Base-by-base conservation (phyloP, 2,888 invertebrate species). In the Teleogryllus oceanicus region DNA sequence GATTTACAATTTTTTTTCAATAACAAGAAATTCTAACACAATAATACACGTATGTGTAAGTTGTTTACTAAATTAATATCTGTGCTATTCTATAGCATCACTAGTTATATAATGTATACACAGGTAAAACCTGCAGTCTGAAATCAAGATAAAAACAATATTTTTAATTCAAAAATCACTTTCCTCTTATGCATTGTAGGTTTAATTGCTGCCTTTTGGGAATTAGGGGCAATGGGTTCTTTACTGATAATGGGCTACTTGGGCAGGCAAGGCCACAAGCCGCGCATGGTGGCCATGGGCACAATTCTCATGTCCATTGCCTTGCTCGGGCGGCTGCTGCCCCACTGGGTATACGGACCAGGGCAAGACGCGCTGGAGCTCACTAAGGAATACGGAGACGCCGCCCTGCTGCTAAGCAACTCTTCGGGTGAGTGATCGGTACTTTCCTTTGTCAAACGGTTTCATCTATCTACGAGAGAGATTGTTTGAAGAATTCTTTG, bases 281-380 rank as follows among this genome's bases (percentile, higher is more conserved):
- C 80, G 10, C 50, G 78, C 20, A 78, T 74, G 78, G 37, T 80
- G n/a, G 77, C 74, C 3, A 8, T 11, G 11, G 80, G 78, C 18
- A 37, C 49, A 11, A 50, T 78, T 18, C 18, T 78, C 16, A 78
- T 78, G 18, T 24, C 80, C 3, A 24, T 75, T 12, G 75, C 78
- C n/a, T 79, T 83, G 84, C 50, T 80, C 84, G 21, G 81, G 83
- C 21, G 84, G 83, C 18, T 82, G 83, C 78, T 79, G 3, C 85
- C 85, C 2, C 85, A 85, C 76, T 80, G 84, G 12, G 78, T 85
- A 49, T 84, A 84, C 78, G 84, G 85, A 1, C 82, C 84, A 37
- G 84, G 84, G 16, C 82, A 83, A 50, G 84, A 84, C 77, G 82
- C 84, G 12, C 81, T 84, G 3, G 79, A 80, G 21, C 80, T 84